These are phyloP conservation scores for Hipparchia semele DNA, from an alignment of 2,888 invertebrate genomes.

Conservation along the genomic window DNA sequence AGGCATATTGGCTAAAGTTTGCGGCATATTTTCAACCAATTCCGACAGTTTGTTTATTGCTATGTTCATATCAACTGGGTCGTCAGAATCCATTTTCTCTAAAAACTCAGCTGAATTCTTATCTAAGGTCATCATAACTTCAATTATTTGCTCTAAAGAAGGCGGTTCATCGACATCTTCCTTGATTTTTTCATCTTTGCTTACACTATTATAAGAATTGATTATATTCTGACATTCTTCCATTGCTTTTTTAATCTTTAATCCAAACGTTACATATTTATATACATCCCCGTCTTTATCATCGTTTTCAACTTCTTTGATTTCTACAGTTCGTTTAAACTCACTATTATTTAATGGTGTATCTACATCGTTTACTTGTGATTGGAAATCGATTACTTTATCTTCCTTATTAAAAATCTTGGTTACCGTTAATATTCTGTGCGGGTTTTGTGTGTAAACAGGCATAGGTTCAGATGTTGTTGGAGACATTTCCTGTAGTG, in stretches of 20 bases:
- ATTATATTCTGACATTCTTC: constrained; percentile 78
- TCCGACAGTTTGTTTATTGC: constrained; percentile 67
- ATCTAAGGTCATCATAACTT: constrained; percentile 72
- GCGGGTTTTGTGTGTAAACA: constrained; percentile 62
- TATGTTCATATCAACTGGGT: constrained; percentile 54
- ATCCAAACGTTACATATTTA: constrained; percentile 70
- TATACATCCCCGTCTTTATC: constrained; percentile 64
- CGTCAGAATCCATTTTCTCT: constrained; percentile 63
- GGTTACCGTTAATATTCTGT: constrained; percentile 60
- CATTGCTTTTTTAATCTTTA: constrained; percentile 77
- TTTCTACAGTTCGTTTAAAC: constrained; percentile 30
- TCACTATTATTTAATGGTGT: constrained; percentile 61
- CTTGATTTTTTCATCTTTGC: constrained; percentile 52
- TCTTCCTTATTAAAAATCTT: constrained; percentile 58
- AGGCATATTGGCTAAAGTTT: constrained; percentile 74
- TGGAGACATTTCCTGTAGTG: constrained; percentile 73
- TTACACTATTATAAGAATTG: constrained; percentile 67
- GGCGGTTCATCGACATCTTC: constrained; percentile 52
- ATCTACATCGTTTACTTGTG: constrained; percentile 53
- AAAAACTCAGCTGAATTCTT: constrained; percentile 68
- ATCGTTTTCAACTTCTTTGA: constrained; percentile 40
- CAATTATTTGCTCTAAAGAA: constrained; percentile 70
- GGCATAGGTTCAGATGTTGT: constrained; percentile 64
- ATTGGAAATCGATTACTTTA: constrained; percentile 50
- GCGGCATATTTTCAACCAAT: constrained; percentile 73